These are phyloP conservation scores for Sebastes baramenuke DNA, from an alignment of 2,797 vertebrate genomes.

Conservation along the genomic window DNA sequence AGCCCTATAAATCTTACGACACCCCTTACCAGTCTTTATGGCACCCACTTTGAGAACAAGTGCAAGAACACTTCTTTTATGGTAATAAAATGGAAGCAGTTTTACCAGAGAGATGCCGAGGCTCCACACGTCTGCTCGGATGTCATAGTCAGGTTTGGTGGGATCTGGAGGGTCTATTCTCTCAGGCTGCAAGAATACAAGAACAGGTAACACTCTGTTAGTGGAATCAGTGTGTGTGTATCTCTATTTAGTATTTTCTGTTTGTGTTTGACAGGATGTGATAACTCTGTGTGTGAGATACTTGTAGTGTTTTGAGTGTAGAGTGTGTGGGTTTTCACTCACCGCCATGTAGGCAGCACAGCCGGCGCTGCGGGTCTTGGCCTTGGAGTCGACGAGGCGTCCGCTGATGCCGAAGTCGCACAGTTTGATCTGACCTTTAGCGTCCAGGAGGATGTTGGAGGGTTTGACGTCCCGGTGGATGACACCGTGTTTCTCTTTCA, in stretches of 20 bases:
- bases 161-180: constrained; percentile 96
- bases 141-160: constrained; percentile 96
- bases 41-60: not conserved
- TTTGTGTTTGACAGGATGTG: not conserved
- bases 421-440: constrained; percentile 94
- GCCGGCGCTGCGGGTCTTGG: constrained; percentile 94
- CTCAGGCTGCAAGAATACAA: constrained; percentile 85
- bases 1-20: not conserved
- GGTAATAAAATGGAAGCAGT: not conserved
- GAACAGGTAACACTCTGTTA: not conserved
- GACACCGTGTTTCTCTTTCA: constrained; percentile 96
- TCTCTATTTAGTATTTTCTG: not conserved
- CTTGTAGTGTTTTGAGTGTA: not conserved
- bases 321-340: constrained; percentile 59
- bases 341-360: constrained; percentile 98
- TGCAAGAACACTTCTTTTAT: not conserved
- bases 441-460: constrained; percentile 94
- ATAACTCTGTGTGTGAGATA: not conserved
- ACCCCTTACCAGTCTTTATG: not conserved
- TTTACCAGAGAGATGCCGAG: constrained; percentile 94
- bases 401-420: constrained; percentile 98
- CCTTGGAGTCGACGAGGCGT: constrained; percentile 94
- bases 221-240: not conserved
- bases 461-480: constrained; percentile 97
- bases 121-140: constrained; percentile 96